These are phyloP conservation scores for Odontamblyopus rebecca DNA, from an alignment of 2,797 vertebrate species.

Conservation along the genomic window DNA sequence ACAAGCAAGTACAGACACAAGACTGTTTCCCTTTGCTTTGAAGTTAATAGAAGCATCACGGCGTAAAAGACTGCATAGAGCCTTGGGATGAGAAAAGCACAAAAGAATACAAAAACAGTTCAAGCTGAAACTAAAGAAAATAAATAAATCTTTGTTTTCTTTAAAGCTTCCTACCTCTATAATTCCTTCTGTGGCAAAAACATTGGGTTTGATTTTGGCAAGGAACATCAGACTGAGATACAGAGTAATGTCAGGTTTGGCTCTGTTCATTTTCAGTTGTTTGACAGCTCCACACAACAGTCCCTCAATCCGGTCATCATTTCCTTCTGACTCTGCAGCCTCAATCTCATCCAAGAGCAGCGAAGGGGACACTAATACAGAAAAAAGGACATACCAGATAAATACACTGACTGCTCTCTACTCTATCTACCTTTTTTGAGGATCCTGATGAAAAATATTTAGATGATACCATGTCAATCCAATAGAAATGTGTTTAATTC, in stretches of 20 bases:
- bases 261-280: slow-evolving; percentile 92
- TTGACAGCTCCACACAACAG: slow-evolving; percentile 94
- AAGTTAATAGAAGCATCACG: slow-evolving; percentile 96
- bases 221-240: slow-evolving; percentile 97
- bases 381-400: neutral
- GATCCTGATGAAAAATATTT: too few species aligned
- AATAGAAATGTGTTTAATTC: neutral
- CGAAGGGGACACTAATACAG: slow-evolving; percentile 81
- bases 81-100: slow-evolving; percentile 68
- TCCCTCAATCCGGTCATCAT: slow-evolving; percentile 93
- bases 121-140: neutral
- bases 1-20: slow-evolving; percentile 94
- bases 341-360: slow-evolving; percentile 94
- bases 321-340: slow-evolving; percentile 91
- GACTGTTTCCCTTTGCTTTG: slow-evolving; percentile 96
- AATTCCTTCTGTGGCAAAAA: slow-evolving; percentile 96
- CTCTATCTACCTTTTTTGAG: too few species aligned
- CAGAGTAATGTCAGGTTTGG: slow-evolving; percentile 91
- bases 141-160: neutral
- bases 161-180: slow-evolving; percentile 85
- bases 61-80: slow-evolving; percentile 92
- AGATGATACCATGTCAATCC: too few species aligned
- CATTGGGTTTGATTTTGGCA: slow-evolving; percentile 97
- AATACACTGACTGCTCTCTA: neutral
- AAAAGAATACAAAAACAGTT: neutral